These are phyloP conservation scores for Rousettus madagascariensis DNA, from an alignment of 2,797 vertebrate species.

Conservation along the genomic window DNA sequence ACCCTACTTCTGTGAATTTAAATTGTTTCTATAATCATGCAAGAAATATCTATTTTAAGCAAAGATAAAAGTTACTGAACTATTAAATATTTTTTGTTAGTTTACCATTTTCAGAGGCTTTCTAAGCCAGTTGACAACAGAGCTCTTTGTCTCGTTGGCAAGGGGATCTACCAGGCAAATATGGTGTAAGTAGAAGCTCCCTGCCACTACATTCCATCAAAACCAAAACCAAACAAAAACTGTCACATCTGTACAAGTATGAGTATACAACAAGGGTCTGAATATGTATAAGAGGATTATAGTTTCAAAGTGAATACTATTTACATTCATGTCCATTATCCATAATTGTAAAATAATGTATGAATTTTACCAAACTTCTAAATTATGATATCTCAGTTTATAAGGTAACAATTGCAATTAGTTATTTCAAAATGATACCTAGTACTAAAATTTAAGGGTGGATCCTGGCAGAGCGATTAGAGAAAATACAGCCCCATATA, in stretches of 20 bases:
- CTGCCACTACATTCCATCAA: neutral
- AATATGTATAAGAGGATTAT: neutral
- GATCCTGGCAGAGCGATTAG: neutral
- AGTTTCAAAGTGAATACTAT: slow-evolving; percentile 1
- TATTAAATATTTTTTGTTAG: slow-evolving; percentile 21
- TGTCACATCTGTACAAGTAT: neutral
- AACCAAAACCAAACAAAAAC: neutral
- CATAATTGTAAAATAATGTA: neutral
- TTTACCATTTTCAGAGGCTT: slow-evolving; percentile 56
- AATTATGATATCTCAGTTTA: slow-evolving; percentile 29
- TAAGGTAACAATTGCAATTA: neutral
- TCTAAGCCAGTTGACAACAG: slow-evolving; percentile 39
- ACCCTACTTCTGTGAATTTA: slow-evolving; percentile 56
- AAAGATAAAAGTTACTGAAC: slow-evolving; percentile 28
- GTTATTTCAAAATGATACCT: slow-evolving; percentile 53
- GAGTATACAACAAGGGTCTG: neutral
- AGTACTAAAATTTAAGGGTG: slow-evolving; percentile 47
- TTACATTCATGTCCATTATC: neutral
- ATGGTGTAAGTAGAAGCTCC: neutral
- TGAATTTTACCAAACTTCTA: neutral
- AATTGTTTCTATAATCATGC: slow-evolving; percentile 24
- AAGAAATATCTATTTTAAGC: slow-evolving; percentile 6
- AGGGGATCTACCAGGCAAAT: neutral
- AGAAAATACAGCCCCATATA: slow-evolving; percentile 56
- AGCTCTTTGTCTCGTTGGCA: slow-evolving; percentile 12